Evolutionary conservation across 2,797 vertebrate species (phyloP).

Genomic region (Mormyrus hasselquistii): DNA sequence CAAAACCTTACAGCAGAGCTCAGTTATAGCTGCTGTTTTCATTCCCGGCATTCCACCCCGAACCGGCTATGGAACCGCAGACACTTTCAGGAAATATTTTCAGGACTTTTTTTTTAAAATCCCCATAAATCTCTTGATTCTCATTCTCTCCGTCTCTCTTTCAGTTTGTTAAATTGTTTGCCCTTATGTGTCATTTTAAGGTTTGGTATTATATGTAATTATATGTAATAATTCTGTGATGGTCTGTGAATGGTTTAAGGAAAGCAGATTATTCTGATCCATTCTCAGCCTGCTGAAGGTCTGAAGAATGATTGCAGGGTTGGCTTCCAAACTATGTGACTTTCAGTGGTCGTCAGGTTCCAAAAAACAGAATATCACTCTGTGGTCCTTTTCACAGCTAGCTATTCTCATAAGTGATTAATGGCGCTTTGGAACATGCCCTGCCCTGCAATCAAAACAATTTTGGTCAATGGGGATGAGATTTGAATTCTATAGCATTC

Average conservation of each 20-base stretch:
- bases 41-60: neutral
- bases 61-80: neutral
- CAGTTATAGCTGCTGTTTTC: neutral
- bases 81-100: neutral
- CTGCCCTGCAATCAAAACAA: slow-evolving; percentile 3
- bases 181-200: neutral
- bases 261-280: neutral
- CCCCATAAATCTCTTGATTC: neutral
- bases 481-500: neutral
- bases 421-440: neutral
- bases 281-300: neutral
- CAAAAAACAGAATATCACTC: neutral
- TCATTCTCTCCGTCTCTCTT: neutral
- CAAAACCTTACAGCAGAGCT: neutral
- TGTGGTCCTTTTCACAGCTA: slow-evolving; percentile 1
- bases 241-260: neutral
- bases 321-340: neutral
- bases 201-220: too few relatives aligned
- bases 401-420: neutral
- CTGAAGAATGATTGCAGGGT: neutral
- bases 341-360: neutral
- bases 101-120: neutral
- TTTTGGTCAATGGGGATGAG: neutral
- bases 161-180: neutral
- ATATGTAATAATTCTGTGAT: neutral